Base-by-base conservation (phyloP, 2,888 invertebrate species). In the Lasius fuliginosus region DNA sequence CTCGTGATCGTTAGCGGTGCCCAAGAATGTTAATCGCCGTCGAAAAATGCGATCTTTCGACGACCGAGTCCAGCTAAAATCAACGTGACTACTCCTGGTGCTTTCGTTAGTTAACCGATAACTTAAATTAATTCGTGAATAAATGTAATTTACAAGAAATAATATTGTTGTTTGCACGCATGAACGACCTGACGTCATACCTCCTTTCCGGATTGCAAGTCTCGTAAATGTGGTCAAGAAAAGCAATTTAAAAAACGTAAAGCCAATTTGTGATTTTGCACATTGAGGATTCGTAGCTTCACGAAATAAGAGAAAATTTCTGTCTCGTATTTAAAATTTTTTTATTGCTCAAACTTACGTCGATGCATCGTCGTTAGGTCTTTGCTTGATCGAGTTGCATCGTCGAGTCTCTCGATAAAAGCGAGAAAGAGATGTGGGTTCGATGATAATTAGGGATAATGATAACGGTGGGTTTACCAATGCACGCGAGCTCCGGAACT, bases 371-470 rank as follows among this genome's bases (percentile, higher is more conserved):
- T 36, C 23, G 23, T 23, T 23, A 23, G 12, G 40, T 11, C 23
- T 58, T 79, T 30, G 40, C 49, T 40, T 40, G 56, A 68, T 77
- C 53, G 53, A 42, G 23, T 53, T 53, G 9, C 36, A 18, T 36
- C 56, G 27, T 68, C 68, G 27, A 27, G 69, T 82, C 42, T 56
- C 53, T 82, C 18, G 64, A 40, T n/a, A 49, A 49, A 58, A 71
- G 60, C 30, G 56, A 64, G 69, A 53, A 53, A n/a, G 53, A 40
- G 27, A 46, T 49, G 62, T 56, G 64, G 62, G 64, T 40, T 53
- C 30, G 82, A 67, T 42, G 65, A 77, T 82, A 64, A 75, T 82
- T 77, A 76, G 42, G 82, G 65, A 82, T 82, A 76, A 79, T 76
- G 77, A 79, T 60, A 77, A 77, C 65, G 67, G 58, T 40, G 49